These are phyloP conservation scores for Orientallactaga sibirica DNA, from an alignment of 2,797 vertebrate genomes.

Conservation along the genomic window DNA sequence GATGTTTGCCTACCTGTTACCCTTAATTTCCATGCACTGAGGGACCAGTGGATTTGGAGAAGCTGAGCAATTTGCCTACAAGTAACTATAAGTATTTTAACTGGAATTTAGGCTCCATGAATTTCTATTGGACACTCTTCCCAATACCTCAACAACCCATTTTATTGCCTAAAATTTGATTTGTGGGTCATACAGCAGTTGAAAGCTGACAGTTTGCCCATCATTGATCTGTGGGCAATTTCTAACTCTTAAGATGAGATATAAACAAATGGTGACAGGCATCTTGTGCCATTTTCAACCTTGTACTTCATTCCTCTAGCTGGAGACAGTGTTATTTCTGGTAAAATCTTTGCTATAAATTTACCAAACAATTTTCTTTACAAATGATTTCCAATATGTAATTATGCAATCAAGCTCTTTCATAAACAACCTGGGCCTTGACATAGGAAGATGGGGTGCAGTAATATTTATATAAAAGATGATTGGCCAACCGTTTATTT, in stretches of 20 bases:
- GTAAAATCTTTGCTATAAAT: slow-evolving; percentile 69
- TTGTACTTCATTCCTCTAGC: background rate
- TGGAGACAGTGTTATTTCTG: slow-evolving; percentile 74
- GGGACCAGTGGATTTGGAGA: background rate
- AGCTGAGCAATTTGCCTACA: background rate
- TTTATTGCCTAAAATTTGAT: background rate
- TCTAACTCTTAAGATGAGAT: slow-evolving; percentile 45
- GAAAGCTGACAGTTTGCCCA: background rate
- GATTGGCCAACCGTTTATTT: slow-evolving; percentile 67
- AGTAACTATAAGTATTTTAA: background rate
- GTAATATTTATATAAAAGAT: slow-evolving; percentile 74
- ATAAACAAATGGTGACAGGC: slow-evolving; percentile 59
- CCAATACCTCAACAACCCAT: no score
- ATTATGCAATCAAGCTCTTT: slow-evolving; percentile 80
- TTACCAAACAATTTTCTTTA: slow-evolving; percentile 80
- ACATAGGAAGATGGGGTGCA: slow-evolving; percentile 72
- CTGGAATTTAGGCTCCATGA: background rate
- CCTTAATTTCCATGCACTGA: background rate
- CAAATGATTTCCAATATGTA: slow-evolving; percentile 82
- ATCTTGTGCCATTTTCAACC: slow-evolving; percentile 58
- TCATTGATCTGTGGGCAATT: slow-evolving; percentile 27
- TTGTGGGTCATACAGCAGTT: slow-evolving; percentile 1
- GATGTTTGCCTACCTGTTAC: background rate
- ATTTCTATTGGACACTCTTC: background rate
- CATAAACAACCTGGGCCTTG: slow-evolving; percentile 76